These are phyloP conservation scores for Mnemiopsis leidyi DNA, from an alignment of 37 sponge, comb jelly and placozoan genomes.

Conservation along the genomic window DNA sequence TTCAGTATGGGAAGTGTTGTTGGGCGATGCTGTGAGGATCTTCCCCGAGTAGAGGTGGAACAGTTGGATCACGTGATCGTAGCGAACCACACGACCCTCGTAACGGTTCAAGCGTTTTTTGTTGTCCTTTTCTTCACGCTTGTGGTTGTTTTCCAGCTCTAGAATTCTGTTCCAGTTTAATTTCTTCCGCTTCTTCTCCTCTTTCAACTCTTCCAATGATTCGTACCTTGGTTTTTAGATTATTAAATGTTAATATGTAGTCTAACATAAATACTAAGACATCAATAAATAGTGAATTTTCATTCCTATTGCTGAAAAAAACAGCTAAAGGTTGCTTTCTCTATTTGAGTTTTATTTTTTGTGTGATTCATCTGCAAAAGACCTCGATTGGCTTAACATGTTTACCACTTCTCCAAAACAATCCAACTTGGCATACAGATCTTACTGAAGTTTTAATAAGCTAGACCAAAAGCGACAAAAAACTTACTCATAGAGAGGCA, in stretches of 20 bases:
- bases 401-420: too few species aligned
- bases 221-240: conserved; percentile 42
- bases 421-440: too few species aligned
- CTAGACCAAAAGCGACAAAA: not conserved
- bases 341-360: too few species aligned
- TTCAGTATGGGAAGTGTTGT: conserved; percentile 22
- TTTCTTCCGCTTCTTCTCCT: conserved; percentile 1
- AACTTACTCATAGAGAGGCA: conserved; percentile 56
- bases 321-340: too few species aligned
- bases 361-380: too few species aligned
- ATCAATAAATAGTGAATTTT: not conserved
- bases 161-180: conserved; percentile 16
- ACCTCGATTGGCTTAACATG: too few species aligned
- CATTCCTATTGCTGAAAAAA: too few species aligned
- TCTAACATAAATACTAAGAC: not conserved
- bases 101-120: conserved; percentile 37
- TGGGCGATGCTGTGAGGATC: conserved; percentile 56
- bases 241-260: not conserved
- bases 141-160: conserved; percentile 33
- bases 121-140: conserved; percentile 44
- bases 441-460: too few species aligned
- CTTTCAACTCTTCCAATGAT: conserved; percentile 44
- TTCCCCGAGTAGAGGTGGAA: conserved; percentile 35
- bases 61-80: conserved; percentile 47
- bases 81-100: conserved; percentile 22